phyloP scores from a whole-genome alignment of 2,888 invertebrate genomes.

The Linnaemya tessellans region DNA sequence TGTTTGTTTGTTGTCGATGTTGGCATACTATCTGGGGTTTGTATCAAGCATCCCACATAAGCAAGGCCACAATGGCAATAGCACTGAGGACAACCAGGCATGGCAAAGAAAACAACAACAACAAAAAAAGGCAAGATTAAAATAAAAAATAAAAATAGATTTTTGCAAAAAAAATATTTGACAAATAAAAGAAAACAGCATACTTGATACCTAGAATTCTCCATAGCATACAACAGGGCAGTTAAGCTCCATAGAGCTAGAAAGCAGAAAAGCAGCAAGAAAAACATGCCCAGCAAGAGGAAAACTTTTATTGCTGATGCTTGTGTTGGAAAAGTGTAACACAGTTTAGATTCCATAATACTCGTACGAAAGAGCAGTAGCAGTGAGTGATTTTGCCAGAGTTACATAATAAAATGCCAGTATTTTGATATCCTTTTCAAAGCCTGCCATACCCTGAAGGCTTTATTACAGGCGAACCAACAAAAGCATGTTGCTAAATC shows the following conservation, averaged over 20 bases:
- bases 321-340: conserved; percentile 63
- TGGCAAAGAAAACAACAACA: conserved; percentile 28
- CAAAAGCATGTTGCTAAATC: conserved; percentile 40
- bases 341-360: conserved; percentile 7
- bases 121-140: conserved; percentile 7
- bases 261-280: conserved; percentile 43
- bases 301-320: conserved; percentile 49
- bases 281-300: background rate
- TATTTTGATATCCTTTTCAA: conserved; percentile 65
- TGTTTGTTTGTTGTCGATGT: conserved; percentile 68
- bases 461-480: conserved; percentile 59
- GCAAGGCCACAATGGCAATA: conserved; percentile 75
- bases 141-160: conserved; percentile 22
- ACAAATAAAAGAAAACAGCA: conserved; percentile 23
- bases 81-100: conserved; percentile 71
- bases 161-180: conserved; percentile 28
- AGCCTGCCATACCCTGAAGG: conserved; percentile 66
- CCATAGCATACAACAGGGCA: conserved; percentile 36
- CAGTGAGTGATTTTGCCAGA: conserved; percentile 63
- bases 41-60: conserved; percentile 74
- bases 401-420: conserved; percentile 66
- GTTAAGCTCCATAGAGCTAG: conserved; percentile 64
- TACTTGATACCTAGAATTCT: conserved; percentile 62
- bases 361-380: background rate
- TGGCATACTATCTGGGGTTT: conserved; percentile 72